Evolutionary conservation across 2,888 invertebrate genomes (phyloP).

Genomic region (Atherix ibis): DNA sequence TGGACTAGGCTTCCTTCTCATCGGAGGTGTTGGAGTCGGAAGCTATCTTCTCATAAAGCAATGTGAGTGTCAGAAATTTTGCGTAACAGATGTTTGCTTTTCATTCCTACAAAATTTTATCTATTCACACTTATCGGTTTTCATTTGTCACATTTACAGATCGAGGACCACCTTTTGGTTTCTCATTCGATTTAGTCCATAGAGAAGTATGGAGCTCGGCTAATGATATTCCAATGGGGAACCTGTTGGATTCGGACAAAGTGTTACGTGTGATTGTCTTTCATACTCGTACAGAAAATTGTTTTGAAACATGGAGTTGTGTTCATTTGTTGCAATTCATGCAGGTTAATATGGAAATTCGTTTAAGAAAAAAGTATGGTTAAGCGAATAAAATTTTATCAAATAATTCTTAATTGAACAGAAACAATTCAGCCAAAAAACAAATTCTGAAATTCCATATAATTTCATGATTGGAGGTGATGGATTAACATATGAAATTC

Average conservation of each 20-base stretch:
- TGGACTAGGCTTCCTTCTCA: neutral
- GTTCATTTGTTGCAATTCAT: neutral
- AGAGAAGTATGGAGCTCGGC: neutral
- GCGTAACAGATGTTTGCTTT: too few relatives aligned
- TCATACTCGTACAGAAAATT: neutral
- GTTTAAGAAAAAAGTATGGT: neutral
- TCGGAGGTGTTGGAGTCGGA: neutral
- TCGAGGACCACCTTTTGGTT: neutral
- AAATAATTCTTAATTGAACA: neutral
- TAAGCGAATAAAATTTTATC: neutral
- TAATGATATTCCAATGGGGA: neutral
- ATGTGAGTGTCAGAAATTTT: too few relatives aligned
- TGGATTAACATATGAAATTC: constrained; percentile 34
- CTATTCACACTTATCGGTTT: too few relatives aligned
- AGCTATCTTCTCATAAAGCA: neutral
- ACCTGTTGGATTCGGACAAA: neutral
- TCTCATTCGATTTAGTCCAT: neutral
- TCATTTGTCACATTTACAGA: too few relatives aligned
- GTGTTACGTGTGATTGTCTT: neutral
- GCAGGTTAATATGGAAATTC: neutral
- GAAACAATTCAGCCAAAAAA: neutral
- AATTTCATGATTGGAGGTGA: constrained; percentile 37
- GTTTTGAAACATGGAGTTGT: neutral
- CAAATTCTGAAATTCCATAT: constrained; percentile 25
- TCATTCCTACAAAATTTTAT: too few relatives aligned